Evolutionary conservation across 2,797 vertebrate species (phyloP), one percentile per base, ranked within the genome.

Genomic region (Gymnothorax reevesii): DNA sequence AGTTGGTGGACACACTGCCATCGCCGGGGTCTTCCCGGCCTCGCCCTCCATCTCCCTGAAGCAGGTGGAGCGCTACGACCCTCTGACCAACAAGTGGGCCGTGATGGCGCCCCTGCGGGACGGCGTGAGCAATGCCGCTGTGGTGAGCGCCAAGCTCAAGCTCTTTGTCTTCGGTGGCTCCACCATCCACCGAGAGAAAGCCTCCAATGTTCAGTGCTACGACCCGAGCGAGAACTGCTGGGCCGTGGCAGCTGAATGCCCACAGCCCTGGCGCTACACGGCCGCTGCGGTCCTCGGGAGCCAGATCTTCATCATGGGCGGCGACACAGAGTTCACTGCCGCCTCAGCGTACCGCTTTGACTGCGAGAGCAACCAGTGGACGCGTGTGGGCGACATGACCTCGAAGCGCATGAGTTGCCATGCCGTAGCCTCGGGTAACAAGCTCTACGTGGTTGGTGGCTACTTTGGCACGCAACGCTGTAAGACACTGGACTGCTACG

Each of bases 231-330:
- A 97, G 84, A 97, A 99, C 92, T 95, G 97, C 1, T 99, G 98
- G 98, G 95, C 87, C 0, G 97, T 99, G 85, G 97, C 97, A 7
- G 98, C 98, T 0, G 97, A 98, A 86, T 99, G 98, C 88, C 98
- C 98, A 0, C 98, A 98, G 91, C 97, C 98, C 0, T 99, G 98
- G 98, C 96, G 98, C 9, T 98, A 99, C 91, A 99, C 98, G 0
- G 98, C 98, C 0, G 98, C 98, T 0, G 98, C 98, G 0, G 98
- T 98, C 12, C 91, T 99, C 64, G 98, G 98, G 88, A 98, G 97
- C 91, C 98, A 99, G 94, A 99, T 99, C 88, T 99, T 99, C 94
- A 98, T 99, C 93, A 98, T 99, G 98, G 98, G 98, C 0, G 98
- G 98, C 0, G 98, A 99, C 93, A 98, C 98, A 0, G 98, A 99